phyloP scores from a whole-genome alignment of 2,113 vertebrate species.

The Podocnemis expansa region DNA sequence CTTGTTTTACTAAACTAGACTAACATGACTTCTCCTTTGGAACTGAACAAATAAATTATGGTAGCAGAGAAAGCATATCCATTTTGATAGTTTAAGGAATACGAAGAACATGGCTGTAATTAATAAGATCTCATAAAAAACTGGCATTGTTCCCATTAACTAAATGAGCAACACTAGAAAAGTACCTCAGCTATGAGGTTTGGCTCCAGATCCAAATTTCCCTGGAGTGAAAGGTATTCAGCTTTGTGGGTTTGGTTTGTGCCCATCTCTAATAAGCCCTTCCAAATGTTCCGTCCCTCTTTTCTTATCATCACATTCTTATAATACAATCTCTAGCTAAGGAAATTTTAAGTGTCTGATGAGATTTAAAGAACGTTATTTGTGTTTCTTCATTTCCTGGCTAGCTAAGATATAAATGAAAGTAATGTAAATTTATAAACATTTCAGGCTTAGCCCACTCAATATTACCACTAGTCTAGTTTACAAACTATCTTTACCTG shows the following conservation, averaged over 20 bases:
- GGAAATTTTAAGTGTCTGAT: not conserved
- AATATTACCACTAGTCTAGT: not conserved
- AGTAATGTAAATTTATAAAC: not conserved
- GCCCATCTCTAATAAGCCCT: not conserved
- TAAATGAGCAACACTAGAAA: not conserved
- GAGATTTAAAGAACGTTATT: not conserved
- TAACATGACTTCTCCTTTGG: too few species aligned
- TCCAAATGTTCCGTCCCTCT: not conserved
- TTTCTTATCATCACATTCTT: not conserved
- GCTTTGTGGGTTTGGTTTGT: not conserved
- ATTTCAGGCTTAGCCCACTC: not conserved
- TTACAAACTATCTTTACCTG: not conserved
- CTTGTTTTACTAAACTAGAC: too few species aligned
- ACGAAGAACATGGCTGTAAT: not conserved
- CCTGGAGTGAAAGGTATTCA: not conserved
- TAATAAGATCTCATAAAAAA: fast-evolving
- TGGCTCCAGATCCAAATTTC: not conserved
- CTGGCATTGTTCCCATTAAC: not conserved
- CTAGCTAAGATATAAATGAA: not conserved
- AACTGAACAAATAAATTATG: not conserved
- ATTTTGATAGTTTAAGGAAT: fast-evolving
- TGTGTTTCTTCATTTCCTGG: not conserved
- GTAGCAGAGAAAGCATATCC: not conserved
- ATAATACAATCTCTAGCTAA: not conserved
- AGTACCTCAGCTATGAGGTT: not conserved